Conservation (phyloP, 2,888 invertebrate genomes). For the Meloe dianella region DNA sequence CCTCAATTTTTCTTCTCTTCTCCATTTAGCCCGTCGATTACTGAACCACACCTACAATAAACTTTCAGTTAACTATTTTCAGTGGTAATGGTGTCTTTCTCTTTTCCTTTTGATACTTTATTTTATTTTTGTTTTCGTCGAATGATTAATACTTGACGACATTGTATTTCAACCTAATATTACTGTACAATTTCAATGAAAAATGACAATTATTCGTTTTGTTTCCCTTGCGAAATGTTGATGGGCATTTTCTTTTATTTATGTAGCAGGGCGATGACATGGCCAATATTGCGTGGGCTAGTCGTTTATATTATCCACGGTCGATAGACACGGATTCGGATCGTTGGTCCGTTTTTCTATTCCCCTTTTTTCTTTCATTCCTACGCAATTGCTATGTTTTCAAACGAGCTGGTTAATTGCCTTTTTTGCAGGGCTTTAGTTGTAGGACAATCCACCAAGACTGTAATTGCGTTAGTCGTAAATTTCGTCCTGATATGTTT, state of each 20-base stretch:
- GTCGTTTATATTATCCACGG: conserved; percentile 48
- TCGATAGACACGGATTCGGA: conserved; percentile 31
- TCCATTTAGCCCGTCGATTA: conserved; percentile 98
- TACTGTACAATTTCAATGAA: conserved; percentile 41
- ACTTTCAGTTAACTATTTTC: conserved; percentile 19
- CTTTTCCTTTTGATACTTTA: background rate
- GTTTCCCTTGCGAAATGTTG: conserved; percentile 38
- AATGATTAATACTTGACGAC: conserved; percentile 28
- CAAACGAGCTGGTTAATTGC: conserved; percentile 38
- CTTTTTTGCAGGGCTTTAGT: conserved; percentile 28
- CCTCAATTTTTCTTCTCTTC: conserved; percentile 96
- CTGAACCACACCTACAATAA: conserved; percentile 96
- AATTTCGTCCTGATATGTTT: background rate
- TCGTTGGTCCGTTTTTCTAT: conserved; percentile 21
- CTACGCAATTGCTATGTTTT: conserved; percentile 33
- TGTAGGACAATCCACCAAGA: conserved; percentile 12
- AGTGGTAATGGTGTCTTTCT: background rate
- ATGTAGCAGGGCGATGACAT: conserved; percentile 52
- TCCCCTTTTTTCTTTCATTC: conserved; percentile 29
- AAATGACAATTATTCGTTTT: conserved; percentile 46
- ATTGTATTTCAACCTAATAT: conserved; percentile 38
- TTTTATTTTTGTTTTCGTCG: background rate
- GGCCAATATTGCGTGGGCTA: conserved; percentile 53
- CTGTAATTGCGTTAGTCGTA: conserved; percentile 14
- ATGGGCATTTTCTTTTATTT: conserved; percentile 47